These are phyloP conservation scores for Olivierus martensii DNA, from an alignment of 1,140 invertebrate species.

Conservation along the genomic window DNA sequence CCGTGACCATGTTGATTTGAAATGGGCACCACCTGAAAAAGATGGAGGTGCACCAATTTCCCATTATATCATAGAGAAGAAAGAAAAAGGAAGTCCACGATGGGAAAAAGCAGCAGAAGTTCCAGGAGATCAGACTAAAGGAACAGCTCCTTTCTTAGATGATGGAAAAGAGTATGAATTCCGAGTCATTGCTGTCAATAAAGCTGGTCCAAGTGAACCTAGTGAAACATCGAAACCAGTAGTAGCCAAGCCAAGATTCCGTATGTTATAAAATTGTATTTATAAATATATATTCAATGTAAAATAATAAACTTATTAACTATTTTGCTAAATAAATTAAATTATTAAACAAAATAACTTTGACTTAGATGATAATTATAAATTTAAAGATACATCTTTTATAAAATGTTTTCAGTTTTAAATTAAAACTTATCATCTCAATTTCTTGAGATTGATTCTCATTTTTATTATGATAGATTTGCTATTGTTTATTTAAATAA, in stretches of 20 bases:
- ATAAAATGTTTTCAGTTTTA: too few relatives aligned
- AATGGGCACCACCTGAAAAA: constrained; percentile 79
- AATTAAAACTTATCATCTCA: too few relatives aligned
- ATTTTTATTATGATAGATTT: too few relatives aligned
- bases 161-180: constrained; percentile 98
- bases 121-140: constrained; percentile 50
- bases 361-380: background rate
- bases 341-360: constrained; percentile 28
- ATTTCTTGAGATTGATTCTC: too few relatives aligned
- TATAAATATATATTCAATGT: background rate
- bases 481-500: too few relatives aligned
- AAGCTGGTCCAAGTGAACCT: constrained; percentile 80
- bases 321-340: background rate
- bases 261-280: constrained; percentile 29
- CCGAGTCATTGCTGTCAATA: constrained; percentile 86
- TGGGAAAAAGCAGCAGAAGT: constrained; percentile 83
- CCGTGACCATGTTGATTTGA: constrained; percentile 77
- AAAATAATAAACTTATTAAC: background rate
- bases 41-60: constrained; percentile 89
- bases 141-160: constrained; percentile 67
- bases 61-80: constrained; percentile 84
- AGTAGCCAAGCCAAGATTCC: constrained; percentile 35
- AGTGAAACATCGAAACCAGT: constrained; percentile 36
- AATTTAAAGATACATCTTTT: background rate
- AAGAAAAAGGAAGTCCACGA: constrained; percentile 32